Conservation (phyloP, 2,888 invertebrate species). For the Ceratothoa steindachneri region DNA sequence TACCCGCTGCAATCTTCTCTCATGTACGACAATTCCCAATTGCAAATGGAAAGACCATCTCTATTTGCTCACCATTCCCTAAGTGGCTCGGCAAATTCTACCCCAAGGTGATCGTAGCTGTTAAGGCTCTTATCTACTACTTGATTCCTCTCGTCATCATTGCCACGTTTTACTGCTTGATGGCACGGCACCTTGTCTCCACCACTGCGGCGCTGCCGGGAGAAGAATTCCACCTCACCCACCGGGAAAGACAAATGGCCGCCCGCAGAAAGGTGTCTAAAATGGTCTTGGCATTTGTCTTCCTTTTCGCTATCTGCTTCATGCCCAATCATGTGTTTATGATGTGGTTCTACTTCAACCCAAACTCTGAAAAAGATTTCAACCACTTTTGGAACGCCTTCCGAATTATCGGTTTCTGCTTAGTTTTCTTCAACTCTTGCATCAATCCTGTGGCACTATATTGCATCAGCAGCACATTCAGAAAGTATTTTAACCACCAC, state of each 20-base stretch:
- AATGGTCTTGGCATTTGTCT: slow-evolving; percentile 79
- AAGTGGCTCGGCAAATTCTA: slow-evolving; percentile 63
- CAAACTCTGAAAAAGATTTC: slow-evolving; percentile 60
- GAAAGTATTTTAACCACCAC: slow-evolving; percentile 84
- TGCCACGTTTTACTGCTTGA: slow-evolving; percentile 77
- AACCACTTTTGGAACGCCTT: slow-evolving; percentile 71
- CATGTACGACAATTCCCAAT: slow-evolving; percentile 50
- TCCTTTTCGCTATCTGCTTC: slow-evolving; percentile 81
- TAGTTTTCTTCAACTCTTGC: slow-evolving; percentile 84
- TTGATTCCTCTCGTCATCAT: slow-evolving; percentile 79
- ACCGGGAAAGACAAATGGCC: slow-evolving; percentile 41
- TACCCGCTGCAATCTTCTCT: slow-evolving; percentile 49
- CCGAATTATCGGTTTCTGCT: slow-evolving; percentile 75
- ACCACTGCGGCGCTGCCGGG: slow-evolving; percentile 69
- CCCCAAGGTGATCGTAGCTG: slow-evolving; percentile 60
- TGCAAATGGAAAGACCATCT: slow-evolving; percentile 58
- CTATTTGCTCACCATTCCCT: slow-evolving; percentile 72
- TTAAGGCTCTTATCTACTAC: slow-evolving; percentile 76
- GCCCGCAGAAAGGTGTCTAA: slow-evolving; percentile 62
- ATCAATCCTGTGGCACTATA: slow-evolving; percentile 90
- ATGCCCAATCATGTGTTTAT: slow-evolving; percentile 76
- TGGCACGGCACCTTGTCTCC: slow-evolving; percentile 78
- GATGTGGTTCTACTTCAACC: slow-evolving; percentile 77
- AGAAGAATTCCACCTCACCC: slow-evolving; percentile 56
- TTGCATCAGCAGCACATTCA: slow-evolving; percentile 85